Evolutionary conservation across 2,113 vertebrate genomes (phyloP).

Genomic region (Seriola dumerili): DNA sequence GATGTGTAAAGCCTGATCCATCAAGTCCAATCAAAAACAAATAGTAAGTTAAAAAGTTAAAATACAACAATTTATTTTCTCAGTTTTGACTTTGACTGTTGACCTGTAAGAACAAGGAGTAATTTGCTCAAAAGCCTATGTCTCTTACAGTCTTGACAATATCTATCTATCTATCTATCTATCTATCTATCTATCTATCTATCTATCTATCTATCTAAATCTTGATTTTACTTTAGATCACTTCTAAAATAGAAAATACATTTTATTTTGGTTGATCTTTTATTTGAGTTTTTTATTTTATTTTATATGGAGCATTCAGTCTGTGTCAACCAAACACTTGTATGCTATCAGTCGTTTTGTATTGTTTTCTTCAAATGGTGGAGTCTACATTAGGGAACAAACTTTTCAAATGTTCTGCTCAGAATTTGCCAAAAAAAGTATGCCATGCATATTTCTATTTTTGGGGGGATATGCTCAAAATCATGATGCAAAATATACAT

Average conservation of each 20-base stretch:
- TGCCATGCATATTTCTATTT: constrained; percentile 7
- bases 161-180: background rate
- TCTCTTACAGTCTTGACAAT: background rate
- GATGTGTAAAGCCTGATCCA: background rate
- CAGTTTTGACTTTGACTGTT: background rate
- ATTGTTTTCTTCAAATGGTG: background rate
- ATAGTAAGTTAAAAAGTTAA: background rate
- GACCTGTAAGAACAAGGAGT: background rate
- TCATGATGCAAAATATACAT: constrained; percentile 4
- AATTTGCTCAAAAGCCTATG: background rate
- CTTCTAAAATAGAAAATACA: background rate
- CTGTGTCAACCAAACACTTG: background rate
- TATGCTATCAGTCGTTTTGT: background rate
- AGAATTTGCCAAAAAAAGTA: background rate
- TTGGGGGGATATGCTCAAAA: constrained; percentile 6
- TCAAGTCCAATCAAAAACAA: background rate
- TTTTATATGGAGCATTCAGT: background rate
- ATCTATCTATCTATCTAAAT: background rate
- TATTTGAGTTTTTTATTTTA: too few relatives aligned
- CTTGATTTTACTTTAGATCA: too few relatives aligned
- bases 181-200: background rate
- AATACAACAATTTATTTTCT: background rate
- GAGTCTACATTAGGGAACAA: background rate
- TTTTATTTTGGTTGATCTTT: too few relatives aligned
- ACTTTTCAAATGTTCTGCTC: constrained; percentile 23